These are phyloP conservation scores for Prionace glauca DNA, from an alignment of 2,797 vertebrate species.

Conservation along the genomic window DNA sequence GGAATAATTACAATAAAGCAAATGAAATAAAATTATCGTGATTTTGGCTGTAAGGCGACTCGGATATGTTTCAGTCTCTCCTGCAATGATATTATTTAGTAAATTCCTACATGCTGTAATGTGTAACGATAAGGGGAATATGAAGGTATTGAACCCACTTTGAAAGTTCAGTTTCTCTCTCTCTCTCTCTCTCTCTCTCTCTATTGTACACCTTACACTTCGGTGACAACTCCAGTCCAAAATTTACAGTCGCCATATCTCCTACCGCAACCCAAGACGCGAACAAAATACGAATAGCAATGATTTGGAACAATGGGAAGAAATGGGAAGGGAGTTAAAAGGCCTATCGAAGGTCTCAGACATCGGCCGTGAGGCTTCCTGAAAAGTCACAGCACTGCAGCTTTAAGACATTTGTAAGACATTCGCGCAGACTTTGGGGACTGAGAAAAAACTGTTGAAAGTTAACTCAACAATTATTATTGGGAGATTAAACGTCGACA, in stretches of 20 bases:
- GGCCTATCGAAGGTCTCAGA: background rate
- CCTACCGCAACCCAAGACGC: background rate
- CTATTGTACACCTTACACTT: background rate
- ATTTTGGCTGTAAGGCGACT: background rate
- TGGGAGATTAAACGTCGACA: background rate
- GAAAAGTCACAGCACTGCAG: background rate
- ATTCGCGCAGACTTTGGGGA: background rate
- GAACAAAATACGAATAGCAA: background rate
- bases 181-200: background rate
- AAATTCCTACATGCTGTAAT: background rate
- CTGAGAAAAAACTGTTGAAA: background rate
- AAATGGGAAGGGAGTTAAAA: background rate
- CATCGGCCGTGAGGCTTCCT: background rate
- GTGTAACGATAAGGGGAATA: background rate
- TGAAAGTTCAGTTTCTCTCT: background rate
- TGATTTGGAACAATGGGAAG: background rate
- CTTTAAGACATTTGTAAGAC: background rate
- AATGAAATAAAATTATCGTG: background rate
- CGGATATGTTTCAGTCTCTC: background rate
- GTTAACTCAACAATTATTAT: background rate
- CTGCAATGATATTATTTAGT: background rate
- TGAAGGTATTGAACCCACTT: background rate
- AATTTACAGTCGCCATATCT: background rate
- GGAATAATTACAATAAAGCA: conserved; percentile 13
- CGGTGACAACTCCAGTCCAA: background rate